Base-by-base conservation (phyloP, 2,113 vertebrate species). In the Mohoua ochrocephala region DNA sequence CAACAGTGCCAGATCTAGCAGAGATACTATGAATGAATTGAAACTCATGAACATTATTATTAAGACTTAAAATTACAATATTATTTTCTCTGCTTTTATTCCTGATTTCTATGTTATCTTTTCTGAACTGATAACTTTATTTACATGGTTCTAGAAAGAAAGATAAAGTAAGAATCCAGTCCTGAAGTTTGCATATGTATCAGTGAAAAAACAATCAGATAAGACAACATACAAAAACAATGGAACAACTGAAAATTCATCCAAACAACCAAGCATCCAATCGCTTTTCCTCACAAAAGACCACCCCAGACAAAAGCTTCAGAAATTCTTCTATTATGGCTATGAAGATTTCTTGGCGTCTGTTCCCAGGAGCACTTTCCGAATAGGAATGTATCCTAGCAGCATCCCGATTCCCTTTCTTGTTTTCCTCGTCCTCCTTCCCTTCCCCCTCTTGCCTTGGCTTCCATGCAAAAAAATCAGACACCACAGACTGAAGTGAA, bases 211-310 rank as follows among this genome's bases (percentile, higher is more conserved):
- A 0, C 4, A 56, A 27, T 33, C 59, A 61, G 20, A 41, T 49
- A n/a, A 69, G 6, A 79, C 1, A 11, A 42, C 49, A 63, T 16
- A 47, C 1, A 67, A 70, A 70, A 88, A 11, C 2, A 2, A 9
- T 69, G 27, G 12, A 79, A 57, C 2, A 53, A 56, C 17, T 50
- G 15, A 63, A 90, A 80, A 49, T 76, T 54, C 35, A 47, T 11
- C 6, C 10, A 45, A 35, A 13, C 7, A 49, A 15, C 2, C 1
- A 80, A n/a, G 2, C 6, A 61, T 13, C 19, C n/a, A 50, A 33
- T 10, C 0, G 2, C 7, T 2, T 45, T 27, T 41, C 9, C 5
- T 5, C 3, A 23, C 2, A 1, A 37, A 69, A 80, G 35, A 74
- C 4, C 8, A 59, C 17, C 3, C 10, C 39, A 24, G 22, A 87